phyloP scores from a whole-genome alignment of 2,113 vertebrate species.

The Triplophysa tibetana region DNA sequence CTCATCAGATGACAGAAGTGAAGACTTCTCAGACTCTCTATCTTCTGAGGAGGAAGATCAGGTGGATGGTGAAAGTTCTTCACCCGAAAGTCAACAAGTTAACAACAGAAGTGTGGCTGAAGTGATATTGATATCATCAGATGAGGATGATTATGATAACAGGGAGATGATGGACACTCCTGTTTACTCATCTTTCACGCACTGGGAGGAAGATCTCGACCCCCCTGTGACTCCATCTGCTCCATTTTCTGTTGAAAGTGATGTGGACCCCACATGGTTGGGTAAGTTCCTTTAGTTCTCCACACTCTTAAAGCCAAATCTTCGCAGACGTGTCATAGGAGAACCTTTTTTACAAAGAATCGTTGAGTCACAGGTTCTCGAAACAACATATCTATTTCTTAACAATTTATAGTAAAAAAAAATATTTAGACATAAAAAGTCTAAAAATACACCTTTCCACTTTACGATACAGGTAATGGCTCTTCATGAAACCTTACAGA shows the following conservation, averaged over 20 bases:
- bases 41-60: conserved; percentile 68
- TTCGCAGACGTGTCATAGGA: too few species aligned
- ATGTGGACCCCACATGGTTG: conserved; percentile 54
- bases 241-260: conserved; percentile 64
- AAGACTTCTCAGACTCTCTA: conserved; percentile 76
- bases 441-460: too few species aligned
- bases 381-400: too few species aligned
- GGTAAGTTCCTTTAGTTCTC: conserved; percentile 52
- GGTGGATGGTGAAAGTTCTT: conserved; percentile 34
- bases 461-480: too few species aligned
- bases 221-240: conserved; percentile 60
- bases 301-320: too few species aligned
- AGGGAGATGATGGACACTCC: background rate
- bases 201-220: conserved; percentile 64
- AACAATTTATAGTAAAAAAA: too few species aligned
- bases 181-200: conserved; percentile 7
- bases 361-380: too few species aligned
- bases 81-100: background rate
- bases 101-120: conserved; percentile 12
- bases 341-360: too few species aligned
- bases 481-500: too few species aligned
- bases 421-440: too few species aligned
- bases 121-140: conserved; percentile 66
- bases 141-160: conserved; percentile 69
- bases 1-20: conserved; percentile 71